Evolutionary conservation across 1,140 invertebrate genomes (phyloP), one percentile per base, ranked within the genome.

Genomic region (Megathymus violae): DNA sequence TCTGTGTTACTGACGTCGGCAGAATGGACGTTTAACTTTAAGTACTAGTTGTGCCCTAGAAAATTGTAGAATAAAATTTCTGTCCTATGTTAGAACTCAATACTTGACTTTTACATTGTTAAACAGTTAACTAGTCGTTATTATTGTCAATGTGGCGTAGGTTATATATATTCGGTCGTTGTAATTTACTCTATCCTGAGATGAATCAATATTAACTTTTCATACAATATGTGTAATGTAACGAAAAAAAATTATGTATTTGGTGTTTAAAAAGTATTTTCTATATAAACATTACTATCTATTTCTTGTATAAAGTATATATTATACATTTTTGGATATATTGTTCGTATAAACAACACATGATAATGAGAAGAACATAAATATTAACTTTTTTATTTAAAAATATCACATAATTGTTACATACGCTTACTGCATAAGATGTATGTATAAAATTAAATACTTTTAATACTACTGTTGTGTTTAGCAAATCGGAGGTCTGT

Each of bases 391-490:
- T 76, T 84, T 89, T 89, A 87, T 87, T 87, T 67, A 73, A 82
- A n/a, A 87, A 89, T 89, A 89, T 89, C 86, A 89, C 86, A 89
- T 85, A 85, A 72, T 78, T 71, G 78, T 80, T 82, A 86, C 64
- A 78, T 74, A 76, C 78, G 71, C n/a, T 81, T 74, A 77, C 69
- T 79, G 70, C 79, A 76, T 79, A 81, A 70, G 59, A 76, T 75
- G 68, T 67, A 66, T n/a, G n/a, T 83, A 73, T 76, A 76, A 74
- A 78, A 73, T 76, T 74, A 74, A 78, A 50, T 79, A 78, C 56
- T 69, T 64, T 67, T 61, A 64, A 46, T 38, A 58, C 36, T 59
- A 51, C 50, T 52, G 43, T 52, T 14, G 41, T 59, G 48, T 59
- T 56, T 46, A 27, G 38, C 31, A 44, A 59, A 52, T 36, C 19